Base-by-base conservation (phyloP, 2,888 invertebrate genomes). In the Ptycholaimellus sp. region DNA sequence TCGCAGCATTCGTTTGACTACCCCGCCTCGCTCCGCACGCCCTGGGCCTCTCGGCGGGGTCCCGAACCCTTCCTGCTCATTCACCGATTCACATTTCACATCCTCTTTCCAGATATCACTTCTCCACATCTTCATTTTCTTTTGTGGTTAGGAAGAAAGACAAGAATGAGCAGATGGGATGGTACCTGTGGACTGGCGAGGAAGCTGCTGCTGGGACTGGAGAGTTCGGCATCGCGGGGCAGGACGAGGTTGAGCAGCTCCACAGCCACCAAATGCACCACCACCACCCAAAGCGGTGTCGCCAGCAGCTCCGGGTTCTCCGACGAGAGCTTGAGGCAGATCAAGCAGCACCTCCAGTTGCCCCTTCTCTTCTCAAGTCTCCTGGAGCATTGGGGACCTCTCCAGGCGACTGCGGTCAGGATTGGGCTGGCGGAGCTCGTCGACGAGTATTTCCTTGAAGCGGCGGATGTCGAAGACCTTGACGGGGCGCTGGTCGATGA, bases 201-300 rank as follows among this genome's bases (percentile, higher is more conserved):
- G 20, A 37, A 37, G 20, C 37, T 37, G 28, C 18, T 16, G 16
- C 33, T 37, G 14, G 40, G 40, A 3, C 37, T 37, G 20, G 40
- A 40, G 4, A 37, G 28, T 6, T 37, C 40, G 28, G 31, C 7
- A 13, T 40, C 40, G 37, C 17, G 27, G 37, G 39, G 39, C 27
- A 40, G n/a, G 13, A 40, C 39, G 13, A 41, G 13, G 18, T 39
- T 41, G 11, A 41, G 32, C 28, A 45, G 28, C 17, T 45, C 45
- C 3, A 45, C 33, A 28, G 40, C 37, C 4, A 45, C 40, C 21
- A 45, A 22, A 35, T 45, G 45, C 4, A 45, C 29, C 14, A 45
- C 5, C 11, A 43, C 30, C 4, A 45, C 19, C 40, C 42, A 45
- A 7, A 39, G 16, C 2, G 38, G 20, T 18, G 42, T 40, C 11